Evolutionary conservation across 2,113 vertebrate genomes (phyloP).

Genomic region (Onychostruthus taczanowskii): DNA sequence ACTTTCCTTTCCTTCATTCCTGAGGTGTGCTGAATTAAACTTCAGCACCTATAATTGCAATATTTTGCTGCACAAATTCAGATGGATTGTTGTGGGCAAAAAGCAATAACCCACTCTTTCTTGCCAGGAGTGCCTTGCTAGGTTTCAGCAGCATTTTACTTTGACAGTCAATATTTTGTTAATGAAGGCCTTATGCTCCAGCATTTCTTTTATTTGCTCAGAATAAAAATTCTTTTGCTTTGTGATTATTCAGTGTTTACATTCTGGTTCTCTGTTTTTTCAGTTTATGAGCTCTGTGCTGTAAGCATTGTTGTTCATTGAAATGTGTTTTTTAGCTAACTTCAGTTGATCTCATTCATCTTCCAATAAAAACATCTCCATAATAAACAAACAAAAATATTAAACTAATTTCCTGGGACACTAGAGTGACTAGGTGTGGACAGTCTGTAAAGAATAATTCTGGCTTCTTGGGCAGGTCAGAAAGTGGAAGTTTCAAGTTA

Average conservation of each 20-base stretch:
- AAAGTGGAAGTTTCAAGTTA: background rate
- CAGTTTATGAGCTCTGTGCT: background rate
- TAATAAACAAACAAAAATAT: background rate
- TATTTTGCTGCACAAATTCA: background rate
- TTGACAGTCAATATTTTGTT: background rate
- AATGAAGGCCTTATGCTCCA: constrained; percentile 1
- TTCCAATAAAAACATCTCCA: background rate
- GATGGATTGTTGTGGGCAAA: background rate
- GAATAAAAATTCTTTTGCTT: constrained; percentile 32
- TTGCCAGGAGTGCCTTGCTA: background rate
- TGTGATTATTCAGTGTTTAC: constrained; percentile 5
- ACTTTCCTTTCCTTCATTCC: background rate
- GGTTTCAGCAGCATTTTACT: background rate
- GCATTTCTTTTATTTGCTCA: background rate
- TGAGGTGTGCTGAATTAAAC: background rate
- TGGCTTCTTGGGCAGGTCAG: background rate
- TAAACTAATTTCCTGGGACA: background rate
- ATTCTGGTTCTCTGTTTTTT: background rate
- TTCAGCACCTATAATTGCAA: background rate
- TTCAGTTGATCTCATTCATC: background rate
- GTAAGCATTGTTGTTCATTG: background rate
- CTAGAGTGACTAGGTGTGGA: background rate
- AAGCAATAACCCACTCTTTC: background rate
- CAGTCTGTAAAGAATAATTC: background rate
- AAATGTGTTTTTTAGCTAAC: background rate